Percentiles rank a stretch among this genome's conserved stretches.
phyloP scores from a whole-genome alignment of 2,888 invertebrate species.

The Odontocerum albicorne region DNA sequence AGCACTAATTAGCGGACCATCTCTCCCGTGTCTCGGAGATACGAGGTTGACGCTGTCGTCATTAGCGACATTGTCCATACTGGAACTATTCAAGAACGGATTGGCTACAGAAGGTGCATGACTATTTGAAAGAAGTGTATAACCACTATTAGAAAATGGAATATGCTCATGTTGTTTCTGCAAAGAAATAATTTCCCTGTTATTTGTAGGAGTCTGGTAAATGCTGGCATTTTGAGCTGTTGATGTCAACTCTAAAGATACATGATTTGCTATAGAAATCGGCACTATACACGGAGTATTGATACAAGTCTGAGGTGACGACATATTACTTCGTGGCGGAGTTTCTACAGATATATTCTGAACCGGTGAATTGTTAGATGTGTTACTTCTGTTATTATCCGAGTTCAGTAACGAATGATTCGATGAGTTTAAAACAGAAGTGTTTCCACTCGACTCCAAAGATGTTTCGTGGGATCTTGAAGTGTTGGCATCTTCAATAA shows the following conservation, averaged over 20 bases:
- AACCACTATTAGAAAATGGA: slow-evolving; percentile 17
- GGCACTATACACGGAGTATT: neutral
- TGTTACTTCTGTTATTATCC: slow-evolving; percentile 13
- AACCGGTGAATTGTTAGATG: slow-evolving; percentile 24
- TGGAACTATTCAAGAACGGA: slow-evolving; percentile 11
- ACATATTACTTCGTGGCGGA: slow-evolving; percentile 32
- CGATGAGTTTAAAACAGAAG: slow-evolving; percentile 10
- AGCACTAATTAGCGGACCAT: slow-evolving; percentile 41
- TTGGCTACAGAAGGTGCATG: slow-evolving; percentile 1
- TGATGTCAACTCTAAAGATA: neutral
- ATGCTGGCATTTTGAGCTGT: slow-evolving; percentile 1
- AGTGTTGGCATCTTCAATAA: slow-evolving; percentile 19
- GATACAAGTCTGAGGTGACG: slow-evolving; percentile 23
- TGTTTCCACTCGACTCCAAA: slow-evolving; percentile 5
- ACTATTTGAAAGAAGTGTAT: slow-evolving; percentile 14
- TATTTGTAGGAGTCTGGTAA: neutral
- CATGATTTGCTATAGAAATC: neutral
- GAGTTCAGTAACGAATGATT: slow-evolving; percentile 9
- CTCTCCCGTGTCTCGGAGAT: slow-evolving; percentile 50
- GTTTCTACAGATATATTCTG: slow-evolving; percentile 17
- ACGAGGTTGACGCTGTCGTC: slow-evolving; percentile 3
- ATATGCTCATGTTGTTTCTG: neutral
- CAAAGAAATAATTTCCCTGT: neutral
- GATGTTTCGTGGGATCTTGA: slow-evolving; percentile 17
- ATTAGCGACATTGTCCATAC: neutral